Base-by-base conservation (phyloP, 2,888 invertebrate species). In the Temnothorax unifasciatus region DNA sequence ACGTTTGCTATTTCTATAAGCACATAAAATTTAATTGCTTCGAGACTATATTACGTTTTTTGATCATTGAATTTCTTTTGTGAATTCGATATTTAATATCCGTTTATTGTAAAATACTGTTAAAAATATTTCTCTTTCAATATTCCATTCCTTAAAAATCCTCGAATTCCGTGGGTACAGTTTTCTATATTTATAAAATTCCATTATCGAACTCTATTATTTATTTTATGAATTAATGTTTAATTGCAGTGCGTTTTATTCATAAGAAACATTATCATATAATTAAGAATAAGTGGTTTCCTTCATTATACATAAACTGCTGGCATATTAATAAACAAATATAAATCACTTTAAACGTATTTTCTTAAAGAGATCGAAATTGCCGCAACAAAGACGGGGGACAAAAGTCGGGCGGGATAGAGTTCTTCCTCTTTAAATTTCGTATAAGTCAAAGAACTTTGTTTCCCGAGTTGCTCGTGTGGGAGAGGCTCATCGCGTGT, bases 401-500 rank as follows among this genome's bases (percentile, higher is more conserved):
- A 81, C 47, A 59, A 81, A 81, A 71, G 59, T 71, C 79, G 15
- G 59, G 15, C 63, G n/a, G 25, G 34, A 44, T 71, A 69, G 63
- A 74, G 50, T 73, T 59, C 64, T 83, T 84, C 77, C 82, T 73
- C 68, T 83, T 74, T 83, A 85, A 87, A 87, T 89, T 87, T 69
- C 73, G 25, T 83, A 68, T 83, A 68, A 61, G 63, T 77, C 82
- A 64, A 59, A 85, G 74, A 87, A 86, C 74, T 87, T 86, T 69
- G 82, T 81, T 82, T 71, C 25, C 38, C 84, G 82, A 84, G 86
- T 88, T 85, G 84, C 85, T 87, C 83, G 85, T 75, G 79, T 71
- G 63, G 44, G 74, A 71, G 66, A 68, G 61, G 57, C 68, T 82
- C 84, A 88, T 88, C 88, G 90, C 86, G 90, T 90, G 85, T 84